Percentiles rank a stretch among this genome's conserved stretches.
These are phyloP conservation scores for Pyrrhosoma nymphula DNA, from an alignment of 2,888 invertebrate species.

Conservation along the genomic window DNA sequence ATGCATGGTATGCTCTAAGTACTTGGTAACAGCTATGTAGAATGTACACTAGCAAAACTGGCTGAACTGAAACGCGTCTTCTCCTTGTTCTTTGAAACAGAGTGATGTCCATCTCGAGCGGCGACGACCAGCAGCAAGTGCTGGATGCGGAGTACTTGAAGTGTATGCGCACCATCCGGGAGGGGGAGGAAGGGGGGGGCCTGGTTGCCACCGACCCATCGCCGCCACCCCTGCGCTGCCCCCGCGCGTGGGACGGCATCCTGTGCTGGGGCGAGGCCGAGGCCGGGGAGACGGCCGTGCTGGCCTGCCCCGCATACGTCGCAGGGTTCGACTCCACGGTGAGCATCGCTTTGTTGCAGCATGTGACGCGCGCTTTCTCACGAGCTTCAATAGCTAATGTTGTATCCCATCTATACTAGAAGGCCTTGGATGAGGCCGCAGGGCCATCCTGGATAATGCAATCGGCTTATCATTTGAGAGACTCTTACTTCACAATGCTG, in stretches of 20 bases:
- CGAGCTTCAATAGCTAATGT: no score
- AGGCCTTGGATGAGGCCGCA: no score
- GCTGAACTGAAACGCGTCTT: no score
- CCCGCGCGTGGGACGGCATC: constrained; percentile 80
- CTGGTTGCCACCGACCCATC: no score
- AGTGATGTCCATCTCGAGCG: not conserved
- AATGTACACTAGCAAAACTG: no score
- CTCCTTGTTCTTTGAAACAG: not conserved
- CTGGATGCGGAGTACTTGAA: not conserved
- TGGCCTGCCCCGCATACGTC: constrained; percentile 80
- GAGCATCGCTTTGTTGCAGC: constrained; percentile 69
- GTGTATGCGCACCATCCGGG: not conserved
- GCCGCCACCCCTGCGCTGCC: constrained; percentile 75
- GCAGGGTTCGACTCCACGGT: constrained; percentile 77
- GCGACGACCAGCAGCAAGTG: constrained; percentile 4
- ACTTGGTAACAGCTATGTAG: no score
- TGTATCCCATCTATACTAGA: no score
- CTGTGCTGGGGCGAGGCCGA: constrained; percentile 80
- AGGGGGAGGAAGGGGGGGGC: not conserved
- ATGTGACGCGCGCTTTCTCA: no score
- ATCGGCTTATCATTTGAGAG: no score
- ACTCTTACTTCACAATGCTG: no score
- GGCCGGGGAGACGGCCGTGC: constrained; percentile 76
- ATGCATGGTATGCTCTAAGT: no score
- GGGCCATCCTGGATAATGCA: no score